Evolutionary conservation across 1,140 invertebrate species (phyloP).

Genomic region (Drosophila littoralis): DNA sequence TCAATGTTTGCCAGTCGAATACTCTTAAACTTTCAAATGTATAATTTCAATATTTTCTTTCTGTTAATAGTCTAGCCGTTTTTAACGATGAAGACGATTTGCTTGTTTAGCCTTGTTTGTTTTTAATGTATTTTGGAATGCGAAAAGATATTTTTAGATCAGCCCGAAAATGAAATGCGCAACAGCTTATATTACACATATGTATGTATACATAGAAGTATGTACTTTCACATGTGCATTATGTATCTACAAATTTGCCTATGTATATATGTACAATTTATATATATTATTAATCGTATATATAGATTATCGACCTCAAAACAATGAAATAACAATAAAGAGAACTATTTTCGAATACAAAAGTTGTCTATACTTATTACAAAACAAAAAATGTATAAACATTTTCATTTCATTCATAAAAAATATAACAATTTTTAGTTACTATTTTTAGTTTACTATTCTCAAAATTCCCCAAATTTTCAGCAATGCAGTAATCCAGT

Average conservation of each 20-base stretch:
- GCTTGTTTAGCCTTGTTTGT: constrained; percentile 32
- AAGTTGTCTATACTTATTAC: too few relatives aligned
- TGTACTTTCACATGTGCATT: constrained; percentile 16
- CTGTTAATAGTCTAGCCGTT: constrained; percentile 5
- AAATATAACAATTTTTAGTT: too few relatives aligned
- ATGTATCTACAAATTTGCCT: background rate
- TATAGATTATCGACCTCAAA: too few relatives aligned
- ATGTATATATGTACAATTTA: background rate
- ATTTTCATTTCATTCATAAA: too few relatives aligned
- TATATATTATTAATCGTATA: too few relatives aligned
- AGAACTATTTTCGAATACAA: background rate
- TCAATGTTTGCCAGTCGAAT: background rate
- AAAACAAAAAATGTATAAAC: too few relatives aligned
- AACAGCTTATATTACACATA: constrained; percentile 76
- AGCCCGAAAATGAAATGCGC: constrained; percentile 67
- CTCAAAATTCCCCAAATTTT: background rate
- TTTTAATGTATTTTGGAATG: constrained; percentile 77
- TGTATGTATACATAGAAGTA: constrained; percentile 20
- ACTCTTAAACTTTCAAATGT: background rate
- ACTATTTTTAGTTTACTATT: too few relatives aligned
- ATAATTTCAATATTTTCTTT: background rate
- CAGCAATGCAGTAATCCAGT: background rate
- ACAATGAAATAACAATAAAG: background rate
- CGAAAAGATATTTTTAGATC: constrained; percentile 76
- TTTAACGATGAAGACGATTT: constrained; percentile 53